Conservation (phyloP, 2,113 vertebrate genomes). For the Pyxicephalus adspersus region DNA sequence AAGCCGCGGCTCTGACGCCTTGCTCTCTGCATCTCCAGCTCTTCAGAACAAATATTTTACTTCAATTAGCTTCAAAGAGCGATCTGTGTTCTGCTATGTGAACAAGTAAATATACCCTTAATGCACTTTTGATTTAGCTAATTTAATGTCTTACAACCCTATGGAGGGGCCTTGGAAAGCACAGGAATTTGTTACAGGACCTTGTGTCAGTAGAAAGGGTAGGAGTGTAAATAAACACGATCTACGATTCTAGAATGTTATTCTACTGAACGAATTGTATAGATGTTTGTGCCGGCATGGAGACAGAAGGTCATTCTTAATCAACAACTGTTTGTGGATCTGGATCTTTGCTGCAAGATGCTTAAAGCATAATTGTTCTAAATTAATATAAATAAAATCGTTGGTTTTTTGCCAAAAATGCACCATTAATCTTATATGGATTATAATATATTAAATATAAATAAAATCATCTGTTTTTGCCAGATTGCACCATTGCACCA, state of each 20-base stretch:
- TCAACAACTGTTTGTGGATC: neutral
- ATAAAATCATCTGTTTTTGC: too few species aligned
- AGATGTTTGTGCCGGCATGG: neutral
- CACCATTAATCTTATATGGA: too few species aligned
- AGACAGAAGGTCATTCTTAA: neutral
- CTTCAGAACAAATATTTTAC: conserved; percentile 58
- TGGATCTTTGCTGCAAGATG: neutral
- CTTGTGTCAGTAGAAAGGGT: conserved; percentile 27
- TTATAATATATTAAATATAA: too few species aligned
- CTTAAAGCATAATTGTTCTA: too few species aligned
- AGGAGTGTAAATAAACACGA: conserved; percentile 30
- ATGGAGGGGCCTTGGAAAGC: conserved; percentile 40
- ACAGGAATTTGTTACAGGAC: conserved; percentile 42
- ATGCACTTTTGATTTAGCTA: conserved; percentile 57
- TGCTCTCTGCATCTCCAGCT: conserved; percentile 58
- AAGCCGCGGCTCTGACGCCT: conserved; percentile 25
- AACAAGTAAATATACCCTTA: conserved; percentile 56
- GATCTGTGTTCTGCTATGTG: conserved; percentile 57
- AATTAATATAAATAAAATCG: too few species aligned
- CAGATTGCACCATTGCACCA: too few species aligned
- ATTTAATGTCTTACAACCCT: conserved; percentile 51
- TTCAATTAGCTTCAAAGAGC: conserved; percentile 58
- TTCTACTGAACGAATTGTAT: neutral
- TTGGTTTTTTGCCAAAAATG: too few species aligned
- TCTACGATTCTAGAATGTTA: neutral